Conservation (phyloP, 2,888 invertebrate genomes). For the Callosobruchus maculatus region DNA sequence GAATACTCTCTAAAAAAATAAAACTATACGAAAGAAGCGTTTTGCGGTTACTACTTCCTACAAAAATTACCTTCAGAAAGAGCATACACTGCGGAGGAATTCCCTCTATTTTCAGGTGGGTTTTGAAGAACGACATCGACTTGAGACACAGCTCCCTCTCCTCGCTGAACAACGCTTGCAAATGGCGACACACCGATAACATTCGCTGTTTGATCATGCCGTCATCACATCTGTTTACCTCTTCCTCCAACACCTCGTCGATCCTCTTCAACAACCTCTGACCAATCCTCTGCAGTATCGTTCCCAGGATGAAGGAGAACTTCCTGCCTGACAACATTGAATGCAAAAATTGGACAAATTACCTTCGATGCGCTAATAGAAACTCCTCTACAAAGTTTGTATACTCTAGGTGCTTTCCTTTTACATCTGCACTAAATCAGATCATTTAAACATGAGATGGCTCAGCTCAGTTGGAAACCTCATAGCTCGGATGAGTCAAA, state of each 20-base stretch:
- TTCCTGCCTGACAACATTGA: conserved; percentile 46
- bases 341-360: neutral
- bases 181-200: conserved; percentile 68
- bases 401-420: too few species aligned
- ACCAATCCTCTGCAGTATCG: conserved; percentile 51
- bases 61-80: conserved; percentile 22
- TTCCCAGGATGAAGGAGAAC: conserved; percentile 62
- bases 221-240: neutral
- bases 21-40: too few species aligned
- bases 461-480: too few species aligned
- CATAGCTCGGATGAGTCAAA: too few species aligned
- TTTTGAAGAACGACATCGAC: conserved; percentile 77
- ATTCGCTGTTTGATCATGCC: conserved; percentile 30
- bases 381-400: too few species aligned
- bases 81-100: conserved; percentile 17
- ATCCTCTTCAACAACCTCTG: conserved; percentile 49
- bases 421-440: too few species aligned
- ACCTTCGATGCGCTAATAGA: too few species aligned
- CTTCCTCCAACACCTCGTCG: conserved; percentile 34
- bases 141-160: conserved; percentile 77
- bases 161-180: conserved; percentile 74
- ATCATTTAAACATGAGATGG: too few species aligned
- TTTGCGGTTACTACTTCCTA: too few species aligned
- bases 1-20: too few species aligned
- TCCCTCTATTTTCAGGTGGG: conserved; percentile 48